Evolutionary conservation across 2,113 vertebrate genomes (phyloP).

Genomic region (Galbula dea): DNA sequence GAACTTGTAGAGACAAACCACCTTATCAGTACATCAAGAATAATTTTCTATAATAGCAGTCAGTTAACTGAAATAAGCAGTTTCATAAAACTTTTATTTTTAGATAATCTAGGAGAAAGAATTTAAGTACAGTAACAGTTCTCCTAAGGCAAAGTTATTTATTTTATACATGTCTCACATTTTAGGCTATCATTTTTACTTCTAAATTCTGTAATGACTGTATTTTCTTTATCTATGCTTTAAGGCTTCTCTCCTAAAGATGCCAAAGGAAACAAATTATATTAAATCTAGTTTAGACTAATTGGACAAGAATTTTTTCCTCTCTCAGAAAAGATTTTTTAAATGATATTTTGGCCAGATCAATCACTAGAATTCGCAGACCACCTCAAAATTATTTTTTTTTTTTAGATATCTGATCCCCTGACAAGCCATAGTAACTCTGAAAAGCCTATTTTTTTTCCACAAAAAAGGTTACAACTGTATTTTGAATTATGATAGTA

Average conservation of each 20-base stretch:
- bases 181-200: not conserved
- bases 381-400: not conserved
- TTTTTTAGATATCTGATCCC: not conserved
- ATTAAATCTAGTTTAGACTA: not conserved
- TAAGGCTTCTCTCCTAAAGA: not conserved
- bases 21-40: not conserved
- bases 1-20: not conserved
- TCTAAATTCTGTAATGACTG: not conserved
- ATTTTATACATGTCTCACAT: not conserved
- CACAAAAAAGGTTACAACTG: not conserved
- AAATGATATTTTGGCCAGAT: not conserved
- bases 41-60: not conserved
- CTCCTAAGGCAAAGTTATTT: not conserved
- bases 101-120: not conserved
- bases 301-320: not conserved
- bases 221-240: not conserved
- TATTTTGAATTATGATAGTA: not conserved
- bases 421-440: not conserved
- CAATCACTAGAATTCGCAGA: not conserved
- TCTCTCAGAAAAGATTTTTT: not conserved
- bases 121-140: not conserved
- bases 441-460: not conserved
- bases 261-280: not conserved
- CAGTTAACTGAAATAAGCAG: not conserved
- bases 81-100: not conserved